These are phyloP conservation scores for Notiomystis cincta DNA, from an alignment of 2,113 vertebrate genomes.

Conservation along the genomic window DNA sequence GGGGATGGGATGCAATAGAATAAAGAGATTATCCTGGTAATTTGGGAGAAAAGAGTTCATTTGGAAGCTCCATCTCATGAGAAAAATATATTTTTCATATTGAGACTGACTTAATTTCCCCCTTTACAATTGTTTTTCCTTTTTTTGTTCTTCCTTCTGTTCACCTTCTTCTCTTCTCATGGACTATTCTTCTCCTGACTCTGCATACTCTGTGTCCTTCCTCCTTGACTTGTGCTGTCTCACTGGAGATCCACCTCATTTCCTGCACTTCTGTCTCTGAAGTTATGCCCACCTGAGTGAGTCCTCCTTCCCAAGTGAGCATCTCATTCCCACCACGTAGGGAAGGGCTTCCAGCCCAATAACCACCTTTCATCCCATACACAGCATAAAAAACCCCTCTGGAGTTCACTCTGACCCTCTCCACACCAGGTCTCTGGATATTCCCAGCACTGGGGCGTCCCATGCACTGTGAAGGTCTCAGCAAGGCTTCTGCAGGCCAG, in stretches of 20 bases:
- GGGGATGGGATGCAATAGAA: not conserved
- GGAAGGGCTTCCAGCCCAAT: not conserved
- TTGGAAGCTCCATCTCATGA: not conserved
- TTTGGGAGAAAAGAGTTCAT: not conserved
- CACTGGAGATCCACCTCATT: not conserved
- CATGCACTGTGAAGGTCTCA: not conserved
- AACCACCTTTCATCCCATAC: not conserved
- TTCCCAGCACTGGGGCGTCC: too few species aligned
- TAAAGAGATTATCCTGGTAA: not conserved
- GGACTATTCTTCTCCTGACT: not conserved
- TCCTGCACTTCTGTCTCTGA: not conserved
- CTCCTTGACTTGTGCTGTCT: not conserved
- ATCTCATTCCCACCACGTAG: not conserved
- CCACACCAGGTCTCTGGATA: not conserved
- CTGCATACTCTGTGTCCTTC: not conserved
- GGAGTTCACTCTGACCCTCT: not conserved
- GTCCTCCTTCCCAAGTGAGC: not conserved
- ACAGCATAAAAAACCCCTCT: not conserved
- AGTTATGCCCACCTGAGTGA: accelerated
- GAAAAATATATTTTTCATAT: not conserved
- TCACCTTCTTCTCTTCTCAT: not conserved
- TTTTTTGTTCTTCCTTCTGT: not conserved
- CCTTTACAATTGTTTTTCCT: not conserved
- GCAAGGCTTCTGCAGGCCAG: not conserved
- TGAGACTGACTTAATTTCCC: not conserved